Evolutionary conservation across 2,797 vertebrate genomes (phyloP), one percentile per base, ranked within the genome.

Genomic region (Etheostoma nigrum): DNA sequence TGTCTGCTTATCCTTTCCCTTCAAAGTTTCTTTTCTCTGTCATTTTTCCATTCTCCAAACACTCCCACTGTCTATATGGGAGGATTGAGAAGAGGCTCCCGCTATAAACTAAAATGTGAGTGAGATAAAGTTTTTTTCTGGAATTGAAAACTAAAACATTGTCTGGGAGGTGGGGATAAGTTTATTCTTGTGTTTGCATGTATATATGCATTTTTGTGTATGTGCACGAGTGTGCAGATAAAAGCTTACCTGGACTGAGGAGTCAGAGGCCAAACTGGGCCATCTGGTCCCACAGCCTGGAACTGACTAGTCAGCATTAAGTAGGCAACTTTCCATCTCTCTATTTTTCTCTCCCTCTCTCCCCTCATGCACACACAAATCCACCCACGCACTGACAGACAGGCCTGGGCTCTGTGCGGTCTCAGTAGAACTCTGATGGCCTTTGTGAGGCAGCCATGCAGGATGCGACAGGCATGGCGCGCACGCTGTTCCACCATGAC

Each of bases 261-360:
- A 88, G 80, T 85, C 79, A 79, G 64, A 83, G 78, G 85, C 91
- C 90, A 92, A 89, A 89, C 73, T 54, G 55, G 66, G 78, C 92
- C 92, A 94, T 91, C 90, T 94, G 92, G 54, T 89, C 87, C 81
- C 67, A 10, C 66, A 58, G 85, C 58, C 64, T 60, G 45, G 47
- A 90, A 86, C 74, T 88, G 89, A 89, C 85, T 81, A 88, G 88
- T 92, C 92, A 92, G 92, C 91, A 87, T 74, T 89, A 79, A 79
- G 60, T 72, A 76, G 21, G 66, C 57, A 60, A 58, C 59, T 76
- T 69, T 64, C 14, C 16, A 71, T 76, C 75, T 52, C 25, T 55
- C 47, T 4, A 13, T 30, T 10, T 59, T 6, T 27, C 52, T 30
- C n/a, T 42, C 8, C 14, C 68, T 64, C 40, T 58, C 49, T 15